Base-by-base conservation (phyloP, 30 jellyfish, hydroid and myxozoan species). In the Sanderia malayensis region DNA sequence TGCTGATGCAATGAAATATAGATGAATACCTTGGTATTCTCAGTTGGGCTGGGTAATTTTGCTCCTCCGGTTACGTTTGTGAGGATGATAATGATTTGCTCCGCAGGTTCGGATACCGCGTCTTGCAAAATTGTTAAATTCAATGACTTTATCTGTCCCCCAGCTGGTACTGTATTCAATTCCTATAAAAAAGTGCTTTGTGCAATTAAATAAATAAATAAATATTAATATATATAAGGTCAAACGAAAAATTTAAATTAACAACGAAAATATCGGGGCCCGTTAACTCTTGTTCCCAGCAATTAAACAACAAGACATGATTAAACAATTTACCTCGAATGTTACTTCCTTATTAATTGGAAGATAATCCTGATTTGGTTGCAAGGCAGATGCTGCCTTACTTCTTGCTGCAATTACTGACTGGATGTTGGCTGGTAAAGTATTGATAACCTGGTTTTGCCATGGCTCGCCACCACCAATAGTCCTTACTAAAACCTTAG, bases 381-480 rank as follows among this genome's bases (percentile, higher is more conserved):
- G 2, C 1, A 47, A 67, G 10, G 89, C 89, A 3, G 89, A 78
- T 3, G 94, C 94, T 3, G 86, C 68, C 13, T 73, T 34, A 1
- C 75, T 27, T 47, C 94, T 75, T 24, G 82, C 69, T 17, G 41
- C 58, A 45, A 85, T 49, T 20, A 87, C 95, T 22, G 33, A 10
- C 37, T 67, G 69, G 13, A 85, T 52, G 33, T 71, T 52, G 19
- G 79, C 6, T 4, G 92, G 88, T 4, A 89, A 71, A 13, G 58
- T 46, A 49, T 45, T 70, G 19, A 80, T 44, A 22, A 85, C 62
- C 6, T 73, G 62, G 61, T 52, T 78, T 64, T 71, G 83, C 99
- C 99, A 93, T 44, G 83, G 6, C 59, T 93, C 99, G 21, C 96
- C 99, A 0, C 99, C 99, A 31, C 96, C 99, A 0, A 93, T 52